Base-by-base conservation (phyloP, 1,140 invertebrate species). In the Monomorium pharaonis region DNA sequence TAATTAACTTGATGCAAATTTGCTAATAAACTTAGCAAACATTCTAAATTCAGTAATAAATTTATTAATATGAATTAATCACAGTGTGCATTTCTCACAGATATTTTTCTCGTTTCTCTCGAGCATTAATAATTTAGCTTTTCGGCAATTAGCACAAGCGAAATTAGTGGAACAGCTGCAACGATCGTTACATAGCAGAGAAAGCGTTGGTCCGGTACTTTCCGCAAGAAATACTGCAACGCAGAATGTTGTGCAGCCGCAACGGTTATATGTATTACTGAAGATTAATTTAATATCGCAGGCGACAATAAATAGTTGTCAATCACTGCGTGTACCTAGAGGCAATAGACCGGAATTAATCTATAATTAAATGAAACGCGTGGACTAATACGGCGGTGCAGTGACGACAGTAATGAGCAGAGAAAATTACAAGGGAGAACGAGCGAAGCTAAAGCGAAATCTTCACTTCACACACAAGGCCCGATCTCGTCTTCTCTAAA, bases 401-500 rank as follows among this genome's bases (percentile, higher is more conserved):
- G 54, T 88, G 84, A 84, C 49, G 87, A 81, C 67, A 21, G 18
- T 14, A 47, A 30, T 58, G 24, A 58, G 47, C 16, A 42, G 44
- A 42, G 77, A 70, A 88, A 81, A 62, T 37, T 30, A 49, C 21
- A 51, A 74, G 37, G 33, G 42, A 60, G 65, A 89, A 74, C 47
- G 78, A 85, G 70, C 72, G 84, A 86, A 86, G 88, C 85, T 67
- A 51, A 77, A 86, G 10, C 16, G 62, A 77, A 88, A 81, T 74
- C n/a, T 37, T 89, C 70, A 86, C 76, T n/a, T n/a, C n/a, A n/a
- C 65, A 54, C 77, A 70, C 85, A 86, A 85, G 86, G 87, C 84
- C 86, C 85, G 78, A 74, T 89, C 90, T 92, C 91, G 91, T 92
- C 89, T 92, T 92, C 88, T 88, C 74, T 70, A 70, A 54, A 49